Base-by-base conservation (phyloP, 1,140 invertebrate genomes). In the Rhynchophorus ferrugineus region DNA sequence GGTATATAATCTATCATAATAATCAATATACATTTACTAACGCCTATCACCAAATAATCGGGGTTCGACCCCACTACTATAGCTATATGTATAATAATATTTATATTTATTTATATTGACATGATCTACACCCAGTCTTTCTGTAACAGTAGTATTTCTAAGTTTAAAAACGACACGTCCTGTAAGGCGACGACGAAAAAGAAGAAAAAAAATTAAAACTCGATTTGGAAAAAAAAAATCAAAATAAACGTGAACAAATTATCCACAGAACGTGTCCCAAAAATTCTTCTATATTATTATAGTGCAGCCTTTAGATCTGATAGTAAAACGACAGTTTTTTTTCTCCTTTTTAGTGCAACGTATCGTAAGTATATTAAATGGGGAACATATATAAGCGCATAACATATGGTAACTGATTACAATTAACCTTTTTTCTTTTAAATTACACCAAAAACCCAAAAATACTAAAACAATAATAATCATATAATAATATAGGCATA, bases 301-400 rank as follows among this genome's bases (percentile, higher is more conserved):
- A 58, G 62, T 64, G 62, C 62, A 64, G 62, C 62, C 62, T 64
- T 64, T 61, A 62, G 59, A 47, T 57, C 56, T 59, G 49, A 56
- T 61, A 61, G 56, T 62, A 58, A 56, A 61, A 29, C 24, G 11
- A 29, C 24, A 29, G 11, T 29, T 29, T 29, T 29, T 29, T 29
- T 6, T 29, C 24, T 29, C 11, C 24, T 29, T 29, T 18, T 18
- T 20, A 44, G 21, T 24, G 17, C 3, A 20, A 9, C 6, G 17
- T 24, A 44, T 44, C 17, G 19, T n/a, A 17, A 11, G 42, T 24
- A 17, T n/a, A n/a, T n/a, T n/a, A n/a, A n/a, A n/a, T n/a, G n/a
- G n/a, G n/a, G n/a, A n/a, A n/a, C 21, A 45, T 50, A 49, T 16
- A 21, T 59, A 61, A 63, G 57, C 59, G 57, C 52, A 59, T 51